These are phyloP conservation scores for Morone saxatilis DNA, from an alignment of 2,113 vertebrate genomes.

Conservation along the genomic window DNA sequence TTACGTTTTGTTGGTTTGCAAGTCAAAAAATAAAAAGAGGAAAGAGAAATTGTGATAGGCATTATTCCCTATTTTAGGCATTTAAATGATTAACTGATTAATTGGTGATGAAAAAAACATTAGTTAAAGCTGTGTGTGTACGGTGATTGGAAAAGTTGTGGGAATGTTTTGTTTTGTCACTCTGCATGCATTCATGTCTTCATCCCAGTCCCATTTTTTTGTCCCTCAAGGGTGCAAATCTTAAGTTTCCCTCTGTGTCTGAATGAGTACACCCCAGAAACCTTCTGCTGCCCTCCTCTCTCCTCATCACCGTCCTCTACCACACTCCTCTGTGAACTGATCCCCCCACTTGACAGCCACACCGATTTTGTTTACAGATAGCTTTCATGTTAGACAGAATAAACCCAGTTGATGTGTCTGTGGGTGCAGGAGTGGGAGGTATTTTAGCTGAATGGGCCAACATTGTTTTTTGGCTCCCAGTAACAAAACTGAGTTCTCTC, in stretches of 20 bases:
- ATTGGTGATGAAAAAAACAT: not conserved
- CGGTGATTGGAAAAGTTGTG: not conserved
- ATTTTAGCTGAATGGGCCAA: constrained; percentile 55
- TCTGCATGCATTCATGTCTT: not conserved
- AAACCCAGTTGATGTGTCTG: constrained; percentile 43
- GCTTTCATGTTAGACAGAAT: constrained; percentile 62
- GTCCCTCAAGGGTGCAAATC: constrained; percentile 2
- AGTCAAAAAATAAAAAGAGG: too few relatives aligned
- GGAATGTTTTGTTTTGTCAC: not conserved
- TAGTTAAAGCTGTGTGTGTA: not conserved
- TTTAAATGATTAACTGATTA: not conserved
- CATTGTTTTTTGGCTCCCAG: constrained; percentile 34
- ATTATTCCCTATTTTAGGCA: not conserved
- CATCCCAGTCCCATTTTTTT: constrained; percentile 10
- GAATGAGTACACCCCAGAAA: constrained; percentile 23
- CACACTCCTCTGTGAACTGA: constrained; percentile 34
- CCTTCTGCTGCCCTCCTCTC: not conserved
- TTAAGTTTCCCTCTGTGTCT: constrained; percentile 15
- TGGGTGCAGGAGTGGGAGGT: constrained; percentile 46
- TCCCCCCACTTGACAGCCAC: constrained; percentile 36
- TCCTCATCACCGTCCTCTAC: not conserved
- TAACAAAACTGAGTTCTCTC: constrained; percentile 34
- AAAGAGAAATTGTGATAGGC: not conserved
- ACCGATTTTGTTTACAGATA: constrained; percentile 59
- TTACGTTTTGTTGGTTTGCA: too few relatives aligned